Evolutionary conservation across 2,888 invertebrate species (phyloP), one percentile per base, ranked within the genome.

Genomic region (Noctua pronuba): DNA sequence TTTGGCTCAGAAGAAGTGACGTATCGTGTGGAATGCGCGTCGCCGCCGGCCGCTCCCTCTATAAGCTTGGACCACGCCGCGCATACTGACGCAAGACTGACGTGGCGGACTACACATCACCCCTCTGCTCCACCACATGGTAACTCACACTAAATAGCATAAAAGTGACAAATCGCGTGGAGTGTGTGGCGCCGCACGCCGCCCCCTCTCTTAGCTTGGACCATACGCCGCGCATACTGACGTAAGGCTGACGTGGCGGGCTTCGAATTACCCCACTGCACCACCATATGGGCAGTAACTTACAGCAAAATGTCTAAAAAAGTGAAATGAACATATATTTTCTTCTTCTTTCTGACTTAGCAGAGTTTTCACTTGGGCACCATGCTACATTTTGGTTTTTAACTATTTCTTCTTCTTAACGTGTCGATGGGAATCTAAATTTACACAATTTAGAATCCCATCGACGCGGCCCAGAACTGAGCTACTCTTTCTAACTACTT

Each of bases 1-100:
- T 98, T 98, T 91, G 99, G 99, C 3, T 98, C 98, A 68, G 99
- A 99, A 94, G 98, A 98, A 88, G 98, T 98, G 86, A 98, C 98
- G 70, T 98, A 98, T 92, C 97, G 98, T 24, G 97, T 99, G 66
- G 97, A 98, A 86, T 98, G 99, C 52, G 97, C 98, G 88, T 97
- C 98, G 90, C 97, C 98, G 18, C 98, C 98, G 0, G 95, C 97
- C 82, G 97, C 98, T 35, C 98, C 98, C 41, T 93, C 96, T 76
- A 95, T 98, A 73, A 97, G 97, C 86, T 97, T 98, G 58, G 97
- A 98, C 88, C 98, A 98, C 92, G 97, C 97, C 41, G 98, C 98
- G 24, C 97, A 98, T 77, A 97, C 97, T 85, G 98, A 98, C 89
- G 98, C 95, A 0, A 92, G 92, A 44, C 91, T 97, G 0, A 92